Evolutionary conservation across 1,140 invertebrate species (phyloP).

Genomic region (Hyles euphorbiae): DNA sequence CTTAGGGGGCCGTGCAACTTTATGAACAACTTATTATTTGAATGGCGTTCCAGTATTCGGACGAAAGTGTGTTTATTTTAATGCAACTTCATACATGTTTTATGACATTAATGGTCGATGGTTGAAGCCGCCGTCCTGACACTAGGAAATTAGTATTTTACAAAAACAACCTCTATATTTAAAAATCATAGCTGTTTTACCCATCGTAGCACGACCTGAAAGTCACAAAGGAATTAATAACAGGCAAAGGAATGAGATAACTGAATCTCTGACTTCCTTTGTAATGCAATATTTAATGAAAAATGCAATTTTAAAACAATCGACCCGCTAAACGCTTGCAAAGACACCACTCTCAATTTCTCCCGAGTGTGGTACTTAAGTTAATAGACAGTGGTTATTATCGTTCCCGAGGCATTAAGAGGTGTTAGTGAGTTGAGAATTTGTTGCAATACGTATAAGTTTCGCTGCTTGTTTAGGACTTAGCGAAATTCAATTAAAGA

Average conservation of each 20-base stretch:
- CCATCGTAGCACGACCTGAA: too few species aligned
- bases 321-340: too few species aligned
- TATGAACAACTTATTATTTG: too few species aligned
- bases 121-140: too few species aligned
- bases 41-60: too few species aligned
- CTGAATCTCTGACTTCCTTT: not conserved
- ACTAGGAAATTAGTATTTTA: too few species aligned
- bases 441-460: conserved; percentile 10
- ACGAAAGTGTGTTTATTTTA: too few species aligned
- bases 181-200: too few species aligned
- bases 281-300: not conserved
- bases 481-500: not conserved
- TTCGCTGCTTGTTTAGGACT: conserved; percentile 11
- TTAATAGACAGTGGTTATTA: conserved; percentile 12
- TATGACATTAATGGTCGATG: too few species aligned
- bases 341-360: not conserved
- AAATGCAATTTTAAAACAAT: not conserved
- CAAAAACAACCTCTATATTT: too few species aligned
- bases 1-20: too few species aligned
- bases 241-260: not conserved
- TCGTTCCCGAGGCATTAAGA: conserved; percentile 6
- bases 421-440: conserved; percentile 9
- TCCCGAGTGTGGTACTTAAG: conserved; percentile 3
- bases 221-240: not conserved
- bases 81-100: too few species aligned